Percentiles rank a stretch among this genome's conserved stretches.
These are phyloP conservation scores for Trilocha varians DNA, from an alignment of 2,888 invertebrate species.

Conservation along the genomic window DNA sequence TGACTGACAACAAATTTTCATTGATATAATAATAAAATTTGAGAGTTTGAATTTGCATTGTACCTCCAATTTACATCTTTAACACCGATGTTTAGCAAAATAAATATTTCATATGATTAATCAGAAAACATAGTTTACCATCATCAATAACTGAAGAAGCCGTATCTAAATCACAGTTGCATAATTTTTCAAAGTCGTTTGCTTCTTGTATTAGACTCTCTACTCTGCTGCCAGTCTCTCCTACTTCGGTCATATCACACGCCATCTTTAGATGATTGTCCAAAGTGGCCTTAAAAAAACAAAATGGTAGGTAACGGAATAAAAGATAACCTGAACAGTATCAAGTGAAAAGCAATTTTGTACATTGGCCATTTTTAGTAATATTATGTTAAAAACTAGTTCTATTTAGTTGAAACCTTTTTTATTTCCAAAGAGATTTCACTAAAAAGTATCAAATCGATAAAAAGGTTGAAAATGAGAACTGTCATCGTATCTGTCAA, in stretches of 20 bases:
- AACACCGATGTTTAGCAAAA: too few relatives aligned
- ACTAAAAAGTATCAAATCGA: too few relatives aligned
- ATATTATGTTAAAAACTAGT: too few relatives aligned
- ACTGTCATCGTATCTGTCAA: not conserved
- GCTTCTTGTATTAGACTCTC: slow-evolving; percentile 86
- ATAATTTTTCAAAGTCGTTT: slow-evolving; percentile 82
- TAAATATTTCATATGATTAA: slow-evolving; percentile 2
- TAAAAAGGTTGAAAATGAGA: slow-evolving; percentile 3
- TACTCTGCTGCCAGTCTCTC: slow-evolving; percentile 88
- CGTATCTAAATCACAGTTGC: slow-evolving; percentile 85
- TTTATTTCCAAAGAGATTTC: too few relatives aligned
- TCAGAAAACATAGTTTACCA: slow-evolving; percentile 34
- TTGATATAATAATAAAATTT: too few relatives aligned
- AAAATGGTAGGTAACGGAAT: too few relatives aligned
- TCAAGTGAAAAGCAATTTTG: too few relatives aligned
- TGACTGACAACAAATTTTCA: too few relatives aligned
- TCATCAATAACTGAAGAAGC: slow-evolving; percentile 87
- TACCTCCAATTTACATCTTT: too few relatives aligned
- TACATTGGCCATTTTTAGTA: not conserved
- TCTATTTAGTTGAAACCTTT: too few relatives aligned
- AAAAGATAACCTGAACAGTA: too few relatives aligned
- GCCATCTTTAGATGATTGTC: slow-evolving; percentile 85
- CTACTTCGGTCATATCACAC: slow-evolving; percentile 89
- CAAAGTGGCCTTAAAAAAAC: slow-evolving; percentile 74
- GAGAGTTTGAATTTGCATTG: too few relatives aligned